Percentiles rank a stretch among this genome's conserved stretches.
These are phyloP conservation scores for Hippocampus guttulatus DNA, from an alignment of 2,113 vertebrate genomes.

Conservation along the genomic window DNA sequence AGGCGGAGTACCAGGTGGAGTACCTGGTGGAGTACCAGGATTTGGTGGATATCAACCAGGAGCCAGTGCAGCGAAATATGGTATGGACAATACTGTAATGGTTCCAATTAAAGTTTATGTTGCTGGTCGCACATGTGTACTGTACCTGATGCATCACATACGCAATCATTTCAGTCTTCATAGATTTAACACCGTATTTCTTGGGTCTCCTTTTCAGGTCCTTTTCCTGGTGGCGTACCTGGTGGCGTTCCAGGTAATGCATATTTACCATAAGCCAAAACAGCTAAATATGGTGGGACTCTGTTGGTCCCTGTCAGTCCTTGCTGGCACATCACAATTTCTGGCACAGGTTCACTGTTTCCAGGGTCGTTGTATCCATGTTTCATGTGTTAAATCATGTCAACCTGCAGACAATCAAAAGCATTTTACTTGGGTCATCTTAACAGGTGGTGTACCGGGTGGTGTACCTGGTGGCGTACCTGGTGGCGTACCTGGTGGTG, in stretches of 20 bases:
- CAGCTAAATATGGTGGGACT: constrained; percentile 1
- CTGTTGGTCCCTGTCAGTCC: background rate
- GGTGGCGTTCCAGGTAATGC: background rate
- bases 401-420: background rate
- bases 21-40: background rate
- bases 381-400: background rate
- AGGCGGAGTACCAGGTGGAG: background rate
- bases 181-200: background rate
- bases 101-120: background rate
- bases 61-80: constrained; percentile 8
- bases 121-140: background rate
- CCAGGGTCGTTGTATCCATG: background rate
- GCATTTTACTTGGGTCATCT: background rate
- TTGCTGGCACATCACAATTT: background rate
- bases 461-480: background rate
- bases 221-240: constrained; percentile 3
- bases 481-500: background rate
- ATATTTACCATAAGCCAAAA: constrained; percentile 4
- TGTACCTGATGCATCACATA: background rate
- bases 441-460: background rate
- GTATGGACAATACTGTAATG: background rate
- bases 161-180: background rate
- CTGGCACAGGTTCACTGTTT: background rate
- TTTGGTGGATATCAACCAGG: constrained; percentile 6
- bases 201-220: background rate